Evolutionary conservation across 2,797 vertebrate genomes (phyloP).

Genomic region (Eutrigla gurnardus): DNA sequence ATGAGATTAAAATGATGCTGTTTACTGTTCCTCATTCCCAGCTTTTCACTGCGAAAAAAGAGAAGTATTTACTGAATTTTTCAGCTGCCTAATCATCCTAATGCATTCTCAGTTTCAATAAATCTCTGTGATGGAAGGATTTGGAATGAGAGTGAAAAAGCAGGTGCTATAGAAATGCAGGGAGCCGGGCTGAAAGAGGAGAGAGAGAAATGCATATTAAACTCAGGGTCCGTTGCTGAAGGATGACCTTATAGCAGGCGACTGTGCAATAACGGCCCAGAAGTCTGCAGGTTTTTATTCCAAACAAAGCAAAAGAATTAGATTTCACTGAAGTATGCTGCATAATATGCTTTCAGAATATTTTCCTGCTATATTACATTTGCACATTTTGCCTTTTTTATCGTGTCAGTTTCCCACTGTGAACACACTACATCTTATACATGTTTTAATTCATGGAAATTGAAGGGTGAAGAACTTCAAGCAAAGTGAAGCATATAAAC

Average conservation of each 20-base stretch:
- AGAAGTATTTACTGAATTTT: slow-evolving; percentile 29
- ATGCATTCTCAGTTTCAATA: slow-evolving; percentile 61
- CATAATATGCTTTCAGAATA: not conserved
- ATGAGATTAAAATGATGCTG: slow-evolving; percentile 41
- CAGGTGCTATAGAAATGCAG: slow-evolving; percentile 19
- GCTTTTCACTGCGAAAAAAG: slow-evolving; percentile 7
- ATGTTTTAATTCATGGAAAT: not conserved
- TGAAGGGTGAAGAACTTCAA: not conserved
- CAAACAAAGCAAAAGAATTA: not conserved
- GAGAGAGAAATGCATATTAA: slow-evolving; percentile 18
- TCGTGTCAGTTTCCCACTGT: not conserved
- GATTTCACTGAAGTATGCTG: not conserved
- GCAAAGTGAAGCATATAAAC: not conserved
- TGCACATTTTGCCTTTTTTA: too few relatives aligned
- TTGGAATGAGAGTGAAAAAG: slow-evolving; percentile 45
- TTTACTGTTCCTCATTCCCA: slow-evolving; percentile 45
- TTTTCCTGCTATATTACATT: too few relatives aligned
- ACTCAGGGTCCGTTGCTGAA: slow-evolving; percentile 22
- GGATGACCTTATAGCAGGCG: slow-evolving; percentile 2
- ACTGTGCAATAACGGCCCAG: not conserved
- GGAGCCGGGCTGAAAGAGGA: slow-evolving; percentile 7
- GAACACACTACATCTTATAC: not conserved
- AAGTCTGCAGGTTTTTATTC: slow-evolving; percentile 19
- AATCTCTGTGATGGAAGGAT: slow-evolving; percentile 56
- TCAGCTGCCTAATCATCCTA: slow-evolving; percentile 56